Evolutionary conservation across 2,113 vertebrate species (phyloP), one percentile per base, ranked within the genome.

Genomic region (Telmatochromis sp.): DNA sequence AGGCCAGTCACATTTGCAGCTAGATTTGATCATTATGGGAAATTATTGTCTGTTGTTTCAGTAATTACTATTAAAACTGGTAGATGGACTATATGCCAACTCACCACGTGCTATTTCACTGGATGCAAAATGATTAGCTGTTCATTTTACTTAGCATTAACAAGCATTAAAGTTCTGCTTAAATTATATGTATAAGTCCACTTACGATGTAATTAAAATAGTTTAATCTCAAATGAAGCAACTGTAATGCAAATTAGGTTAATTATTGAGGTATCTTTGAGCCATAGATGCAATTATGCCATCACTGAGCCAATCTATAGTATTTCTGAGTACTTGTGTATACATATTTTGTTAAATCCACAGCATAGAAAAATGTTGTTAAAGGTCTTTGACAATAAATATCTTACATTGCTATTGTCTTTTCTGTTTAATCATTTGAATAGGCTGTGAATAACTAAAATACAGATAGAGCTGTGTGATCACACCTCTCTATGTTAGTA

Each of bases 191-290:
- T 71, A 0, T 71, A 42, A 21, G 3, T 42, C 5, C 12, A 9
- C n/a, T 42, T 26, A 40, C 0, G 0, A 40, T 23, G 31, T 37
- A 65, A 37, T 71, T 37, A 71, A 40, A 71, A 42, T 71, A 71
- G 65, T 23, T 71, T 71, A 40, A 23, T 71, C 1, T 15, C 35
- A 71, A 23, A 42, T 42, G 5, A 40, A 23, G 65, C 1, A 42
- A 9, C 0, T 71, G 7, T 40, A 71, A 71, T 71, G 12, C 5
- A 71, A 23, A 45, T 73, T 9, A 45, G 37, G 21, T 4, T 26
- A 10, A 26, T 73, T 26, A 40, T 0, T 42, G 37, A 26, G n/a
- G n/a, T 7, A 14, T 15, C 2, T 71, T 71, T 71, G 21, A 45
- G 1, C 8, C 37, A 73, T 45, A 15, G 68, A 4, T 73, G 1